phyloP scores from a whole-genome alignment of 1,140 invertebrate species.

The Leptopilina boulardi region DNA sequence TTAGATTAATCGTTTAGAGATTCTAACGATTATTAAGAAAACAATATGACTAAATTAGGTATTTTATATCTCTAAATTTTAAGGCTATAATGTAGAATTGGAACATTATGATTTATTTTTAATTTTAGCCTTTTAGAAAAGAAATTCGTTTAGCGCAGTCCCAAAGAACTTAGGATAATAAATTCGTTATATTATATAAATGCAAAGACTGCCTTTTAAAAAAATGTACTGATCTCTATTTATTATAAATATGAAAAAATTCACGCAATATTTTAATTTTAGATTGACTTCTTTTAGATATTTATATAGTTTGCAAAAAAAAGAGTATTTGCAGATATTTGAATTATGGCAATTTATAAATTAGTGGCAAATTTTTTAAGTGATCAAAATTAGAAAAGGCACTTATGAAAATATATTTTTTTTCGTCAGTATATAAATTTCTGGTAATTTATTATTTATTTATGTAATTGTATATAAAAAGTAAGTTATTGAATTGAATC shows the following conservation, averaged over 20 bases:
- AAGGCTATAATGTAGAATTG: background rate
- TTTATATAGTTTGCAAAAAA: background rate
- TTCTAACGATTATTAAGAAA: background rate
- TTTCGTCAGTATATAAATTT: background rate
- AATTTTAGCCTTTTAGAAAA: conserved; percentile 22
- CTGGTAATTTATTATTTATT: background rate
- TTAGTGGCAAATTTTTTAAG: background rate
- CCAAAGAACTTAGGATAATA: conserved; percentile 28
- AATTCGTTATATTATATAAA: background rate
- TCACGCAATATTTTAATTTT: conserved; percentile 12
- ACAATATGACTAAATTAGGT: background rate
- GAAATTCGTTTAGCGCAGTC: conserved; percentile 4
- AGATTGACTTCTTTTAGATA: background rate
- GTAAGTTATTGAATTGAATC: conserved; percentile 2
- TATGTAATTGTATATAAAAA: background rate
- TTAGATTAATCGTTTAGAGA: conserved; percentile 1
- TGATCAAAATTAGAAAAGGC: background rate
- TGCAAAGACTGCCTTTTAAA: conserved; percentile 21
- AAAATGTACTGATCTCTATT: conserved; percentile 5
- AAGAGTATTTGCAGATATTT: too few species aligned
- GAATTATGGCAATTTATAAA: background rate
- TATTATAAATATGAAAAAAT: background rate
- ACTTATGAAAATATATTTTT: background rate
- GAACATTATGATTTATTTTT: background rate
- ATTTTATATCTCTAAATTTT: conserved; percentile 31